Conservation (phyloP, 2,113 vertebrate genomes). For the Ameiurus melas region DNA sequence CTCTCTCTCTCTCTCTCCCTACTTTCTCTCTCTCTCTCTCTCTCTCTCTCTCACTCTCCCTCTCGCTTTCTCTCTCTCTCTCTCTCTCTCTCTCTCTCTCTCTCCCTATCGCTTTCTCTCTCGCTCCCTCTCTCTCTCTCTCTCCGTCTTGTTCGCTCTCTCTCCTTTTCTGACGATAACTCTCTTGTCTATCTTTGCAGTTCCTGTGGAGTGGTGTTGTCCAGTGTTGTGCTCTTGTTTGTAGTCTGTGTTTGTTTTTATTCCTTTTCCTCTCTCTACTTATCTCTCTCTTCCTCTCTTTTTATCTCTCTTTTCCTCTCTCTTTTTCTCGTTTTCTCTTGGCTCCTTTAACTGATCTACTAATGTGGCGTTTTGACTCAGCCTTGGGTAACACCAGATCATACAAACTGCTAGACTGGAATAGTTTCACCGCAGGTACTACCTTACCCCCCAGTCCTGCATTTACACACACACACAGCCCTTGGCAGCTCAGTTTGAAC, state of each 20-base stretch:
- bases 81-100: constrained; percentile 30
- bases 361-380: constrained; percentile 99
- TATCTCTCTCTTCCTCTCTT: constrained; percentile 51
- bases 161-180: constrained; percentile 73
- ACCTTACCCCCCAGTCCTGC: constrained; percentile 79
- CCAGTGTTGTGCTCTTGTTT: constrained; percentile 84
- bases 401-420: constrained; percentile 99
- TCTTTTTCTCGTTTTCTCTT: constrained; percentile 73
- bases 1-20: constrained; percentile 27
- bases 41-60: no score
- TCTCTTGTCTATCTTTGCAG: constrained; percentile 87
- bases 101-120: constrained; percentile 51
- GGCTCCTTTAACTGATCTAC: constrained; percentile 95
- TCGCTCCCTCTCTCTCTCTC: constrained; percentile 36
- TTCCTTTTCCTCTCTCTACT: constrained; percentile 59
- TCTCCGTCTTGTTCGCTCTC: no score
- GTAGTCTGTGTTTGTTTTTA: constrained; percentile 76
- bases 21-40: no score
- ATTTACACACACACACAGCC: constrained; percentile 87
- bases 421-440: constrained; percentile 99
- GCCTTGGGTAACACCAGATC: constrained; percentile 99
- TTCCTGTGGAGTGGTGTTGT: constrained; percentile 88
- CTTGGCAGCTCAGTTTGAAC: constrained; percentile 97
- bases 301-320: constrained; percentile 60
- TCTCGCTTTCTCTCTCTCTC: constrained; percentile 35